Base-by-base conservation (phyloP, 2,113 vertebrate genomes). In the Oenanthe oenanthe region DNA sequence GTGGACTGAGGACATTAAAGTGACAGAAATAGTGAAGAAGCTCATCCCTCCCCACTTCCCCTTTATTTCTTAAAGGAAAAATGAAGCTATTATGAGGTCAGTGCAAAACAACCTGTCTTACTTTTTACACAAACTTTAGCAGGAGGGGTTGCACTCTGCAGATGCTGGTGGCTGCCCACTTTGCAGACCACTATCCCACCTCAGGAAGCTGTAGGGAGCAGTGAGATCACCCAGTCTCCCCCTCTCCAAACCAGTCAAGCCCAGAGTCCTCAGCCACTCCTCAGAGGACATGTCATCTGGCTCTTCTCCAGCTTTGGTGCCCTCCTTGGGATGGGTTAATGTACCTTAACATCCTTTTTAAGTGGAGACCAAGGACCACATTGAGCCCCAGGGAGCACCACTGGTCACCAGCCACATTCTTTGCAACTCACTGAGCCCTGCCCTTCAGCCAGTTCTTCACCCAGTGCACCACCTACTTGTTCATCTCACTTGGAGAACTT, bases 291-390 rank as follows among this genome's bases (percentile, higher is more conserved):
- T 24, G 10, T 6, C 9, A 57, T 36, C 29, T 48, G 34, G 5
- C 53, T 58, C 51, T 66, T 42, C 43, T 34, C 25, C 43, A 31
- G 43, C 4, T 58, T 67, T 50, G 51, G 13, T 75, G 43, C 43
- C 20, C 31, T 58, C 4, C n/a, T 47, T 0, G 0, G 17, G 6
- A 31, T 10, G 31, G 15, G 11, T 31, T 88, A 13, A 42, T 26
- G 34, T 31, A 34, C n/a, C n/a, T 79, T 31, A 56, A 42, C 3
- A 56, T 34, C 5, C 4, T 31, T 63, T 78, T 18, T 15, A 32
- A 63, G 21, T 32, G 31, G 20, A 50, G 34, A 17, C 21, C 17
- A 56, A 63, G 57, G 62, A 56, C 12, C 29, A 53, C 13, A 12
- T 0, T 24, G 47, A 56, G 31, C 6, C 5, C 20, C 24, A 10